phyloP scores from a whole-genome alignment of 2,888 invertebrate genomes.

The Drosophila merina region DNA sequence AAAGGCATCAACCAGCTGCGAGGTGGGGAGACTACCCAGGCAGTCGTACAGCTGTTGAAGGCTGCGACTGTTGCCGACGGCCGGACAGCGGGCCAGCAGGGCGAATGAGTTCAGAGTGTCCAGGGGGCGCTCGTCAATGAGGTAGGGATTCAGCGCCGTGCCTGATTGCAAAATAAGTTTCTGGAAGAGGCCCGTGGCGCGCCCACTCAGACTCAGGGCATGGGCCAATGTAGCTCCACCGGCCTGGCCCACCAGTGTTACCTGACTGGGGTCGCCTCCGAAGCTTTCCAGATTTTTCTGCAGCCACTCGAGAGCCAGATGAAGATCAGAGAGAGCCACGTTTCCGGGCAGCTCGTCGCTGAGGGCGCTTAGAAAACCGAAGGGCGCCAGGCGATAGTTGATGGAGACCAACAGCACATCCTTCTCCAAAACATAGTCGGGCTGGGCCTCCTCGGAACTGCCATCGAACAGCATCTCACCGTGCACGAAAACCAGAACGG shows the following conservation, averaged over 20 bases:
- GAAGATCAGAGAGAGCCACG: constrained; percentile 85
- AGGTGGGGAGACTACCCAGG: constrained; percentile 70
- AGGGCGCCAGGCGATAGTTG: constrained; percentile 85
- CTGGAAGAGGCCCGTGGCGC: constrained; percentile 83
- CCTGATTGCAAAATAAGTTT: constrained; percentile 85
- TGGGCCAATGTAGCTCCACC: constrained; percentile 85
- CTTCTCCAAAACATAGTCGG: constrained; percentile 84
- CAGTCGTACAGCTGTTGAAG: constrained; percentile 58
- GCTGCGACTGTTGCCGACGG: constrained; percentile 3
- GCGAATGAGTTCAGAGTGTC: constrained; percentile 82
- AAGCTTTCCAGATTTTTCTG: constrained; percentile 84
- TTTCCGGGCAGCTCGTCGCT: constrained; percentile 85
- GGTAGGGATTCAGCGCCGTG: constrained; percentile 85
- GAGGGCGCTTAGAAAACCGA: constrained; percentile 85
- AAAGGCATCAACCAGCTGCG: constrained; percentile 72
- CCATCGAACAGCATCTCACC: constrained; percentile 84
- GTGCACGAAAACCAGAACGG: constrained; percentile 84
- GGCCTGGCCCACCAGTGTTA: constrained; percentile 86
- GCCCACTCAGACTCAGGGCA: constrained; percentile 84
- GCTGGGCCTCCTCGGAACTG: constrained; percentile 81
- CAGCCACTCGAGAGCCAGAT: constrained; percentile 85
- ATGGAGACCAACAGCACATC: constrained; percentile 84
- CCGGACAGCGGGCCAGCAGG: constrained; percentile 80
- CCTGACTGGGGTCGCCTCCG: constrained; percentile 84
- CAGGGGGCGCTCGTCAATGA: constrained; percentile 84